Evolutionary conservation across 2,113 vertebrate species (phyloP).

Genomic region (Otus sunia): DNA sequence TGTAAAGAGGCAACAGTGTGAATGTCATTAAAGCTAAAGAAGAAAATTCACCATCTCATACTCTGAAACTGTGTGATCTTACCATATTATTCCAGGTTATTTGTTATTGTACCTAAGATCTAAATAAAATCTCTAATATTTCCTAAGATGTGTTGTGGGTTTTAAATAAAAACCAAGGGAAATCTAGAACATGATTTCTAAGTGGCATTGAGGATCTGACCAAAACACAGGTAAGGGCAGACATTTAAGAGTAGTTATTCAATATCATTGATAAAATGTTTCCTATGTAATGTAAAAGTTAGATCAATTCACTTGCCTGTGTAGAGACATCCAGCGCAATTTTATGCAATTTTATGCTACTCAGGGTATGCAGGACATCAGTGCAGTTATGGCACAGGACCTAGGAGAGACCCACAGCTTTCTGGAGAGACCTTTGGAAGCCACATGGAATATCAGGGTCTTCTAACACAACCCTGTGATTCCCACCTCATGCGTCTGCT

Average conservation of each 20-base stretch:
- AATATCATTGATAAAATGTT: not conserved
- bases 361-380: not conserved
- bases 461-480: not conserved
- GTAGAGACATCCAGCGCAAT: not conserved
- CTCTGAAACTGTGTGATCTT: not conserved
- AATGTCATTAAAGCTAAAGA: not conserved
- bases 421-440: not conserved
- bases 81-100: not conserved
- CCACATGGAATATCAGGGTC: rapidly evolving
- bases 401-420: not conserved
- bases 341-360: not conserved
- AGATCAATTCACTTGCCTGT: not conserved
- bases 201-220: not conserved
- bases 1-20: not conserved
- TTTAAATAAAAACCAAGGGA: not conserved
- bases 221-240: not conserved
- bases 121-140: not conserved
- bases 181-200: not conserved
- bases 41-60: not conserved
- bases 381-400: not conserved
- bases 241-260: not conserved
- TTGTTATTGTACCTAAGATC: not conserved
- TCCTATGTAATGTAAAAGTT: not conserved
- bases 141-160: not conserved
- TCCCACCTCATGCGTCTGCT: not conserved